Conservation (phyloP, 2,113 vertebrate species). For the Callipepla squamata region DNA sequence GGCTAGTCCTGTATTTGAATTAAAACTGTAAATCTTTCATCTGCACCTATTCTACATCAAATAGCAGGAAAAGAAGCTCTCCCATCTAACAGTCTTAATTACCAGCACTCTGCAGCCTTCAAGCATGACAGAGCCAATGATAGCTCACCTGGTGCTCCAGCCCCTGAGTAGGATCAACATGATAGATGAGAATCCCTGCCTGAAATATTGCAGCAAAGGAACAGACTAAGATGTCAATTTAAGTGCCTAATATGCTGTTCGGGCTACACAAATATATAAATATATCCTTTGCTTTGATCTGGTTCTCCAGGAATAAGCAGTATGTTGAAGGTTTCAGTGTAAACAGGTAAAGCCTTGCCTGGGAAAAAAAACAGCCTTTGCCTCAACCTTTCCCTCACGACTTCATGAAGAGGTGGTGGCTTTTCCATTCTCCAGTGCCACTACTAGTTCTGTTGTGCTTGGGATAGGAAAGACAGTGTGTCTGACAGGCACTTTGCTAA, state of each 20-base stretch:
- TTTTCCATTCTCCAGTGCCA: not conserved
- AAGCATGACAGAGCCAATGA: slow-evolving; percentile 30
- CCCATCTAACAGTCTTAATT: slow-evolving; percentile 39
- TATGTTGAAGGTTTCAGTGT: slow-evolving; percentile 2
- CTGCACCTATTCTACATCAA: slow-evolving; percentile 25
- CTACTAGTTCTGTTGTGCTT: not conserved
- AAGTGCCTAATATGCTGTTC: slow-evolving; percentile 25
- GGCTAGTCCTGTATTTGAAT: slow-evolving; percentile 52
- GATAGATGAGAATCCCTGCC: slow-evolving; percentile 20
- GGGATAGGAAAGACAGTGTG: not conserved
- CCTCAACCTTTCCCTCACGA: not conserved
- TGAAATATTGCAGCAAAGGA: slow-evolving; percentile 30
- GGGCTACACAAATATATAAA: slow-evolving; percentile 34
- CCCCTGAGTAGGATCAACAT: not conserved
- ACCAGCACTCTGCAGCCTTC: slow-evolving; percentile 25
- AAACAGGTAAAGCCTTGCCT: slow-evolving; percentile 3
- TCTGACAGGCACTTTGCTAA: not conserved
- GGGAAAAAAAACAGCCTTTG: not conserved
- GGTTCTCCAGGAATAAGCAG: slow-evolving; percentile 10
- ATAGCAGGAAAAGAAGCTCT: slow-evolving; percentile 46
- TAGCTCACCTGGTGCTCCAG: slow-evolving; percentile 48
- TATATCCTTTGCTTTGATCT: slow-evolving; percentile 7
- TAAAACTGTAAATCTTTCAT: slow-evolving; percentile 62
- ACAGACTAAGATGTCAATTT: slow-evolving; percentile 39
- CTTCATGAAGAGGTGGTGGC: fast-evolving